Conservation (phyloP, 1,140 invertebrate species). For the Aphis gossypii region DNA sequence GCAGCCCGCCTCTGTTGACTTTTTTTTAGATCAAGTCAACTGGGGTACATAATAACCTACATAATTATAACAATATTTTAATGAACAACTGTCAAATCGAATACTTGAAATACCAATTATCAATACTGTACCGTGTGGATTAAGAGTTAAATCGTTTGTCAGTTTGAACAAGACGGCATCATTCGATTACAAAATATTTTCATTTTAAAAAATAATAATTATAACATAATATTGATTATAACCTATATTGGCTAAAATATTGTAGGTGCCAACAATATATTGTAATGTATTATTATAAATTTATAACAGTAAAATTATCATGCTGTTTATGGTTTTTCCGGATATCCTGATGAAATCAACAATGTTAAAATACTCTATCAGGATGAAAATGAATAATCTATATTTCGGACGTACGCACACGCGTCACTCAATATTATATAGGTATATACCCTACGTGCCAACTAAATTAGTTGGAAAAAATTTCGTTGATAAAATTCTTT, state of each 20-base stretch:
- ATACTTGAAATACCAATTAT: conserved; percentile 42
- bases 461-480: background rate
- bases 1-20: background rate
- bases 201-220: background rate
- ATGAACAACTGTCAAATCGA: background rate
- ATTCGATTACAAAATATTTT: background rate
- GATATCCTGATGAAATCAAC: background rate
- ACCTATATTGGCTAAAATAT: background rate
- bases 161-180: background rate
- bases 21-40: background rate
- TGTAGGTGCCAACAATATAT: background rate
- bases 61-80: background rate
- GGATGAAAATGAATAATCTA: background rate
- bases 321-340: background rate
- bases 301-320: background rate
- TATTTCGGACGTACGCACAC: background rate
- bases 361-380: background rate
- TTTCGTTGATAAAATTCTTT: background rate
- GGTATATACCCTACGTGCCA: background rate
- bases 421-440: background rate
- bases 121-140: background rate
- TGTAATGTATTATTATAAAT: background rate
- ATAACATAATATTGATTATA: background rate
- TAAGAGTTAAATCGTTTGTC: background rate
- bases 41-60: background rate